Base-by-base conservation (phyloP, 2,888 invertebrate genomes). In the Pachliopta kotzebuea region DNA sequence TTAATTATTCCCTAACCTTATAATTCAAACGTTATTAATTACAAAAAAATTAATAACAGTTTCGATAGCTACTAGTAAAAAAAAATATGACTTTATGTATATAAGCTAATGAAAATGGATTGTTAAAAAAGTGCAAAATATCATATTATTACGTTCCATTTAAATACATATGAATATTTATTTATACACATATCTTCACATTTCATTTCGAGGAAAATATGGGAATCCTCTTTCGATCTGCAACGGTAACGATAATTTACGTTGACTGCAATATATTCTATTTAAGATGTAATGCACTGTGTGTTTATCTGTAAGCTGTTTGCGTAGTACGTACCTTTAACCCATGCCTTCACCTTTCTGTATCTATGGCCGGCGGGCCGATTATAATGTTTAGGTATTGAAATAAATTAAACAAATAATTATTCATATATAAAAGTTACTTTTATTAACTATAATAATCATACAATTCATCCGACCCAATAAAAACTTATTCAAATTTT, bases 1-100 rank as follows among this genome's bases (percentile, higher is more conserved):
- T 56, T 45, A 56, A 50, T 62, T 50, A 62, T 56, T 50, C 31
- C 31, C 56, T 50, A 37, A 45, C 29, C n/a, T 49, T 18, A 21
- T 56, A 18, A 56, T 50, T 31, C 62, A 56, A 49, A 26, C 29
- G 55, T 55, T 26, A 55, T 55, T 61, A 55, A 45, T 42, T 18
- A 18, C 42, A 45, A 4, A 45, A 8, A 45, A n/a, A n/a, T n/a
- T n/a, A n/a, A n/a, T n/a, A n/a, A n/a, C n/a, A n/a, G n/a, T n/a
- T n/a, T n/a, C n/a, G n/a, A n/a, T n/a, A n/a, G n/a, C n/a, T n/a
- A n/a, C n/a, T n/a, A n/a, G n/a, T n/a, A n/a, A n/a, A n/a, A n/a
- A n/a, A n/a, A n/a, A n/a, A n/a, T n/a, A n/a, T n/a, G n/a, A n/a
- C n/a, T n/a, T n/a, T n/a, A n/a, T n/a, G n/a, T n/a, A n/a, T n/a